Base-by-base conservation (phyloP, 2,888 invertebrate genomes). In the Tyria jacobaeae region DNA sequence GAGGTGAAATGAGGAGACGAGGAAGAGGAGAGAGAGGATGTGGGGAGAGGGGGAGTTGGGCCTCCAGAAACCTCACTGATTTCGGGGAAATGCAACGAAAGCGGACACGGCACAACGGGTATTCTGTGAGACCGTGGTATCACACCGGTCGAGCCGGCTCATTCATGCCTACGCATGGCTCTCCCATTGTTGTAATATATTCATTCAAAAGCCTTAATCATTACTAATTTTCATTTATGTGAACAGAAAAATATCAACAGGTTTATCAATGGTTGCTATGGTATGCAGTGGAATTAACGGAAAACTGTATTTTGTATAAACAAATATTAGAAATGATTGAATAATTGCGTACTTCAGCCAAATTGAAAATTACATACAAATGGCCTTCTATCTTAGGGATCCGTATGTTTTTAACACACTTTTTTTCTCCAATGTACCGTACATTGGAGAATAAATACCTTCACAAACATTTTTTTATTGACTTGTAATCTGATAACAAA, bases 211-310 rank as follows among this genome's bases (percentile, higher is more conserved):
- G 59, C 21, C 31, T 17, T 60, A 68, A 65, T 50, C 3, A 35
- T 47, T 35, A 25, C 49, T 60, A 25, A 39, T 64, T 57, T 62
- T 35, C 50, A 66, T 63, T 62, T 58, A 61, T 61, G 59, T 52
- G 52, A 21, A 41, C 49, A 47, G 9, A 14, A 55, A 39, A 47
- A 48, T 52, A 37, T 2, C 37, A 24, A 57, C 48, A 37, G 2
- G 24, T 37, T 48, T 47, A 37, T 31, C 52, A 47, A 34, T 52
- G 21, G 48, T 51, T 10, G 41, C 44, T 50, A 15, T 39, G n/a
- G n/a, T 21, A 44, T 12, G 12, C 44, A 9, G 44, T 7, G 3
- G 21, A 5, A 1, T 34, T 14, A 21, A 6, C 9, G 14, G 12
- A 55, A 31, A 21, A 12, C 35, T 7, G 21, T 51, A n/a, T 31